These are phyloP conservation scores for Griposia aprilina DNA, from an alignment of 2,888 invertebrate genomes.

Conservation along the genomic window DNA sequence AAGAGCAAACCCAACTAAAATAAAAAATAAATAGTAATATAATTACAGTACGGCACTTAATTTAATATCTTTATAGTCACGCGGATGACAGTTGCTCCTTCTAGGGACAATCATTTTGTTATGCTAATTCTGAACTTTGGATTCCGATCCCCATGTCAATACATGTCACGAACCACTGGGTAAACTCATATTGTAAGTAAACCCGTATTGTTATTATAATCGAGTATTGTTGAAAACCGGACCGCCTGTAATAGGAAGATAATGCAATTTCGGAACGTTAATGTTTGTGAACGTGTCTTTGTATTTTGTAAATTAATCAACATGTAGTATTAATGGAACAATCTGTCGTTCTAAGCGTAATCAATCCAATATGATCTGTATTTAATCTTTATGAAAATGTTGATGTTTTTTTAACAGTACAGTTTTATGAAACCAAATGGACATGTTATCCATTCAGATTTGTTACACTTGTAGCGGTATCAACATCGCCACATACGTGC, in stretches of 20 bases:
- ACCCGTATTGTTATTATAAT: slow-evolving; percentile 74
- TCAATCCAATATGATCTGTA: background rate
- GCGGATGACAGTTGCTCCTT: slow-evolving; percentile 45
- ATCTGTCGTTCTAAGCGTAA: background rate
- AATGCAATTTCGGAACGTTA: slow-evolving; percentile 59
- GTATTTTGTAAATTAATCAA: slow-evolving; percentile 50
- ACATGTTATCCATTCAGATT: too few species aligned
- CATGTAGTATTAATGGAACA: background rate
- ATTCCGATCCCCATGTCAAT: slow-evolving; percentile 64
- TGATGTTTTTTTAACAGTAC: background rate
- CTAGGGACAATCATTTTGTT: slow-evolving; percentile 62
- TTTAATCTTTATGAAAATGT: background rate
- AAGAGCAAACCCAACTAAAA: too few species aligned
- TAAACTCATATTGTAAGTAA: slow-evolving; percentile 65
- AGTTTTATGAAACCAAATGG: background rate
- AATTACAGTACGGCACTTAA: slow-evolving; percentile 14
- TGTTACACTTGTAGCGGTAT: too few species aligned
- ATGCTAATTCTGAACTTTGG: slow-evolving; percentile 70
- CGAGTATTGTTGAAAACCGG: slow-evolving; percentile 66
- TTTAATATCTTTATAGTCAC: slow-evolving; percentile 26
- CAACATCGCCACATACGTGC: too few species aligned
- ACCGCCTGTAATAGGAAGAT: slow-evolving; percentile 55
- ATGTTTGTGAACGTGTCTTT: slow-evolving; percentile 47
- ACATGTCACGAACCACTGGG: slow-evolving; percentile 65
- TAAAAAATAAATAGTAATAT: too few species aligned